These are phyloP conservation scores for Sympetrum striolatum DNA, from an alignment of 2,888 invertebrate species.

Conservation along the genomic window DNA sequence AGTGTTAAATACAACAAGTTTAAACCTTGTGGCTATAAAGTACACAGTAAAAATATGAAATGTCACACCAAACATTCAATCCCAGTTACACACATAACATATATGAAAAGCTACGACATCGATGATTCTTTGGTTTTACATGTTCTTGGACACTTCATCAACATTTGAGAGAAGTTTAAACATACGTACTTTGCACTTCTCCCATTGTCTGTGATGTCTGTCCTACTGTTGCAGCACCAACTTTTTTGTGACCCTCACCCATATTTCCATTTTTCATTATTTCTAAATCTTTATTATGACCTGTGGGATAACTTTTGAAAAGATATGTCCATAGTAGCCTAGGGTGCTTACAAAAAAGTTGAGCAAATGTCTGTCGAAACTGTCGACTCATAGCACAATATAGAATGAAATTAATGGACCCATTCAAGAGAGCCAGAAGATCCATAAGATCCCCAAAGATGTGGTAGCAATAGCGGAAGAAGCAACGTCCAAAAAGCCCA, in stretches of 20 bases:
- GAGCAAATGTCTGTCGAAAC: constrained; percentile 56
- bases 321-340: constrained; percentile 8
- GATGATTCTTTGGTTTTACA: neutral
- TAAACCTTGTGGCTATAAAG: neutral
- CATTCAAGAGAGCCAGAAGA: constrained; percentile 63
- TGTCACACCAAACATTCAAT: neutral
- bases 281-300: neutral
- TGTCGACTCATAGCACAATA: constrained; percentile 65
- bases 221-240: constrained; percentile 18
- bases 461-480: constrained; percentile 57
- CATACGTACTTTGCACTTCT: constrained; percentile 26
- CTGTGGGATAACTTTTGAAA: constrained; percentile 2
- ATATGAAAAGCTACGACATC: neutral
- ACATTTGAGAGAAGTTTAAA: neutral
- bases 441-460: constrained; percentile 62
- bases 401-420: constrained; percentile 64
- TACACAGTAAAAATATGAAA: neutral
- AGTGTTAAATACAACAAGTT: neutral
- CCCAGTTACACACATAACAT: neutral
- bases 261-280: constrained; percentile 32
- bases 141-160: neutral
- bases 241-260: constrained; percentile 16
- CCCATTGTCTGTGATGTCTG: constrained; percentile 29
- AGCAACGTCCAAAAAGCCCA: constrained; percentile 66
- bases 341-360: constrained; percentile 25